phyloP scores from a whole-genome alignment of 2,888 invertebrate species.

The Mythimna ferrago region DNA sequence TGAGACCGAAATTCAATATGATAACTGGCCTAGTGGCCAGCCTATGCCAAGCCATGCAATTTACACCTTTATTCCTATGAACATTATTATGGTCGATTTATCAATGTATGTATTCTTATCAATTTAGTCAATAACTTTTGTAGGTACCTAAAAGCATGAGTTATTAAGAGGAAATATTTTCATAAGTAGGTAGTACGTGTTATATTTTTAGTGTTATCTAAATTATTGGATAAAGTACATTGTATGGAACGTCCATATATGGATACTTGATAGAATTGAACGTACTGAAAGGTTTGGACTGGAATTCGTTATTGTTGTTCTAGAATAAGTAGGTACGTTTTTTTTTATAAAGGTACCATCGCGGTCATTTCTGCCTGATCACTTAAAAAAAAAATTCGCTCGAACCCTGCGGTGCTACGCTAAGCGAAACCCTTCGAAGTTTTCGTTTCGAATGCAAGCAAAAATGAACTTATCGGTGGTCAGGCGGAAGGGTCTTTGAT shows the following conservation, averaged over 20 bases:
- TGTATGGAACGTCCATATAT: conserved; percentile 12
- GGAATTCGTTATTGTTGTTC: not conserved
- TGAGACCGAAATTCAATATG: conserved; percentile 24
- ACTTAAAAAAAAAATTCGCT: too few species aligned
- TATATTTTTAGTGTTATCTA: conserved; percentile 57
- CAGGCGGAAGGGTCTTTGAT: too few species aligned
- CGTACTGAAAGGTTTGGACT: conserved; percentile 7
- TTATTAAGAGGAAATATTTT: conserved; percentile 46
- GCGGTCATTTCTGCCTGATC: too few species aligned
- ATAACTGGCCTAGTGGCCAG: conserved; percentile 10
- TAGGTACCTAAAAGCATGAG: conserved; percentile 13
- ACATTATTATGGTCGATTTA: not conserved
- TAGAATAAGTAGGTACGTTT: too few species aligned
- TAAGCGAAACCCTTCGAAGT: too few species aligned
- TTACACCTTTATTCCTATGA: not conserved
- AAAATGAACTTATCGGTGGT: too few species aligned
- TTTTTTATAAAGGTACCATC: too few species aligned
- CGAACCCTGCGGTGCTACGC: too few species aligned
- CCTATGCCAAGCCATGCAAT: not conserved
- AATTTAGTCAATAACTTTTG: conserved; percentile 42
- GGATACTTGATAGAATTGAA: conserved; percentile 20
- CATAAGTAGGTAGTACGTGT: conserved; percentile 12
- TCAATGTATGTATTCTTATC: conserved; percentile 31
- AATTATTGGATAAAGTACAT: conserved; percentile 44
- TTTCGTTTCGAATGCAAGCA: too few species aligned